These are phyloP conservation scores for Phrixothrix hirtus DNA, from an alignment of 2,888 invertebrate species.

Conservation along the genomic window DNA sequence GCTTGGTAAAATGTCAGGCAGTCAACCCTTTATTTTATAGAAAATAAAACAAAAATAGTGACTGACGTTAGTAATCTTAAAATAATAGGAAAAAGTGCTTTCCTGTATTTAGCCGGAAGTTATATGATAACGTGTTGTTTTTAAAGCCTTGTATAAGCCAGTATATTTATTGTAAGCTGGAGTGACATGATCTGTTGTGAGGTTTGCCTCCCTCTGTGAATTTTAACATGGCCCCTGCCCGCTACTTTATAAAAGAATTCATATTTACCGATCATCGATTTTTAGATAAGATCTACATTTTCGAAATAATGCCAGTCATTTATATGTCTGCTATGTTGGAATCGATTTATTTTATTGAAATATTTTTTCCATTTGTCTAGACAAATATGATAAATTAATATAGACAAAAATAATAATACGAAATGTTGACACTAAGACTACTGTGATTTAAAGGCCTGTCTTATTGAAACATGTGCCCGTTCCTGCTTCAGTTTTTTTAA, in stretches of 20 bases:
- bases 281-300: constrained; percentile 56
- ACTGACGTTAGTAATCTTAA: too few relatives aligned
- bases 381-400: too few relatives aligned
- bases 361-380: too few relatives aligned
- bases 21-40: too few relatives aligned
- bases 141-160: too few relatives aligned
- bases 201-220: constrained; percentile 42
- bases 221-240: constrained; percentile 41
- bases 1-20: too few relatives aligned
- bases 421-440: too few relatives aligned
- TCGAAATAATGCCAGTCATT: constrained; percentile 48
- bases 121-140: constrained; percentile 13
- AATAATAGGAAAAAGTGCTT: too few relatives aligned
- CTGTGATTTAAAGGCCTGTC: too few relatives aligned
- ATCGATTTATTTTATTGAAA: constrained; percentile 34
- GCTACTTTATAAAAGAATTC: constrained; percentile 51
- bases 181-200: constrained; percentile 38
- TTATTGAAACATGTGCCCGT: too few relatives aligned
- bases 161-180: constrained; percentile 21
- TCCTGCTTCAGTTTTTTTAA: too few relatives aligned
- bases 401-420: too few relatives aligned
- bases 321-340: constrained; percentile 42
- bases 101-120: constrained; percentile 1
- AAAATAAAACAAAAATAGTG: background rate
- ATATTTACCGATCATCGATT: constrained; percentile 56